Conservation (phyloP, 92 coral and sea anemone genomes). For the Parazoanthus swiftii region DNA sequence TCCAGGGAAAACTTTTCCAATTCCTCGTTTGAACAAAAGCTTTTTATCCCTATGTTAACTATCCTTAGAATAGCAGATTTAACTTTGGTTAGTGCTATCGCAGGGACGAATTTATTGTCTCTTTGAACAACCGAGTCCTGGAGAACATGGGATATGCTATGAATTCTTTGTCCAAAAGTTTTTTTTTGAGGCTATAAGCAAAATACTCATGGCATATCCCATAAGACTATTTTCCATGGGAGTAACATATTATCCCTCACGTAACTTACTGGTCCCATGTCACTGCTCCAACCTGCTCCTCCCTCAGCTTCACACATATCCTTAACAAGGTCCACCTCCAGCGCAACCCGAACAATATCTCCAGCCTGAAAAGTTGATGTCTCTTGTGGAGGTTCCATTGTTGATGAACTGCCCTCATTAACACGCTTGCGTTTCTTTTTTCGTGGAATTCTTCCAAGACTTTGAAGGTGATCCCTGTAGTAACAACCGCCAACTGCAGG, state of each 20-base stretch:
- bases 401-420: not conserved
- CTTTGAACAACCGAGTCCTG: too few relatives aligned
- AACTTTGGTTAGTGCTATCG: too few relatives aligned
- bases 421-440: not conserved
- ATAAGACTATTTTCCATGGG: too few relatives aligned
- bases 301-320: not conserved
- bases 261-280: slow-evolving; percentile 2
- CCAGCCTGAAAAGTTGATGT: not conserved
- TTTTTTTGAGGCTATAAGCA: too few relatives aligned
- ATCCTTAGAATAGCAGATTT: too few relatives aligned
- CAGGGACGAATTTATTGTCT: too few relatives aligned
- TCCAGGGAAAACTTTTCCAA: too few relatives aligned
- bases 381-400: not conserved
- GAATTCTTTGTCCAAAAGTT: too few relatives aligned
- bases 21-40: too few relatives aligned
- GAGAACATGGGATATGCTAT: too few relatives aligned
- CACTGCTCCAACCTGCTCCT: slow-evolving; percentile 11
- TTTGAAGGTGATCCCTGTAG: slow-evolving; percentile 61
- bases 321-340: not conserved
- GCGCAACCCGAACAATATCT: not conserved
- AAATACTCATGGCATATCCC: too few relatives aligned
- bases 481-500: slow-evolving; percentile 55
- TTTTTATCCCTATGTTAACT: too few relatives aligned
- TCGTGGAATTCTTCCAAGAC: not conserved
- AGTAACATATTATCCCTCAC: not conserved